Evolutionary conservation across 2,888 invertebrate genomes (phyloP).

Genomic region (Agrochola lota): DNA sequence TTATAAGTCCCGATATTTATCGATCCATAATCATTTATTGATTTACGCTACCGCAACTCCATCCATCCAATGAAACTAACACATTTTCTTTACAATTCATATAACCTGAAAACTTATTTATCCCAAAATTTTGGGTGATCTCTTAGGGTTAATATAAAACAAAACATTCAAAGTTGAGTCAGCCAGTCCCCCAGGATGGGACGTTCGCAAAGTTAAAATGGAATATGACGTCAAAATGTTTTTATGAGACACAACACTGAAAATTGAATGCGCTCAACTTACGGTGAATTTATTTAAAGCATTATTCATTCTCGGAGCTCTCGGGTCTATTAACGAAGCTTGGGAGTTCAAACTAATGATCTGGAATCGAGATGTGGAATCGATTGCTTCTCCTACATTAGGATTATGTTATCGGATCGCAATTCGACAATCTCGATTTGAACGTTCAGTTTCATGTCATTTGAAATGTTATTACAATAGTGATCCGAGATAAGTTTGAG

Average conservation of each 20-base stretch:
- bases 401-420: constrained; percentile 60
- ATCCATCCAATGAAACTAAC: background rate
- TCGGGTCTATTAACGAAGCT: constrained; percentile 61
- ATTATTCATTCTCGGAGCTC: constrained; percentile 50
- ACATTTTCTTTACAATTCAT: constrained; percentile 13
- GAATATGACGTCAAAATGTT: constrained; percentile 54
- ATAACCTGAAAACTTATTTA: constrained; percentile 20
- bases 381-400: constrained; percentile 61
- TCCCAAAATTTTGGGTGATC: constrained; percentile 28
- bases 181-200: constrained; percentile 27
- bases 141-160: constrained; percentile 47
- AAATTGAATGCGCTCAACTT: constrained; percentile 47
- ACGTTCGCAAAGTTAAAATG: constrained; percentile 57
- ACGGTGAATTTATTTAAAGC: constrained; percentile 54
- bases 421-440: constrained; percentile 58
- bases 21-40: constrained; percentile 12
- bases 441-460: constrained; percentile 51
- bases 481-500: constrained; percentile 65
- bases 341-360: constrained; percentile 67
- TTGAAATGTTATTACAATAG: constrained; percentile 70
- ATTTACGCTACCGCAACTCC: background rate
- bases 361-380: constrained; percentile 69
- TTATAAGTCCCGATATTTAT: background rate
- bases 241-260: constrained; percentile 53
- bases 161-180: constrained; percentile 47